These are phyloP conservation scores for Pristionchus entomophagus DNA, from an alignment of 2,888 invertebrate species.

Conservation along the genomic window DNA sequence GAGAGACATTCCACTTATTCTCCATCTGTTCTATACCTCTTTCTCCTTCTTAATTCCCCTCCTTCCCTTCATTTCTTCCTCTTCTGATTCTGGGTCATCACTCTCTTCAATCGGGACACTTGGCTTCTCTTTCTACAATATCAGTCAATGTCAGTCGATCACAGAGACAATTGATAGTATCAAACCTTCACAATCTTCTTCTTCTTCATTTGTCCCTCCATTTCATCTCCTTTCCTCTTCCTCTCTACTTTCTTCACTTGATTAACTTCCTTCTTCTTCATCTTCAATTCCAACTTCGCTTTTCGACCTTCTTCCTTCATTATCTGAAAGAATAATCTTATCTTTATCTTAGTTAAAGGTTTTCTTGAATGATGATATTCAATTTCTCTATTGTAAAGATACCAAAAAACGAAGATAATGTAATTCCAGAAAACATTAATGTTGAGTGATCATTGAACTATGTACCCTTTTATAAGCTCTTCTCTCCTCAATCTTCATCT, in stretches of 20 bases:
- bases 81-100: background rate
- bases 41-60: background rate
- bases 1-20: too few species aligned
- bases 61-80: background rate
- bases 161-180: too few species aligned
- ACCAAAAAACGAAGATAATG: too few species aligned
- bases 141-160: background rate
- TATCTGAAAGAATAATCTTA: background rate
- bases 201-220: background rate
- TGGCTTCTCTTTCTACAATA: background rate
- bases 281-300: constrained; percentile 18
- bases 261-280: background rate
- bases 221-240: background rate
- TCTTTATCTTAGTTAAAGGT: background rate
- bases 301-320: constrained; percentile 20
- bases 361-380: too few species aligned
- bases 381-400: too few species aligned
- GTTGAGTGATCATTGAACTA: too few species aligned
- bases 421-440: too few species aligned
- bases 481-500: background rate
- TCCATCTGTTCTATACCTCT: background rate
- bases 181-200: constrained; percentile 14
- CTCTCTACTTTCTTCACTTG: constrained; percentile 5
- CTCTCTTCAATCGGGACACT: background rate
- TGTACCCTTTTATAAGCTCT: background rate